These are phyloP conservation scores for Eupeodes latifasciatus DNA, from an alignment of 2,888 invertebrate species.

Conservation along the genomic window DNA sequence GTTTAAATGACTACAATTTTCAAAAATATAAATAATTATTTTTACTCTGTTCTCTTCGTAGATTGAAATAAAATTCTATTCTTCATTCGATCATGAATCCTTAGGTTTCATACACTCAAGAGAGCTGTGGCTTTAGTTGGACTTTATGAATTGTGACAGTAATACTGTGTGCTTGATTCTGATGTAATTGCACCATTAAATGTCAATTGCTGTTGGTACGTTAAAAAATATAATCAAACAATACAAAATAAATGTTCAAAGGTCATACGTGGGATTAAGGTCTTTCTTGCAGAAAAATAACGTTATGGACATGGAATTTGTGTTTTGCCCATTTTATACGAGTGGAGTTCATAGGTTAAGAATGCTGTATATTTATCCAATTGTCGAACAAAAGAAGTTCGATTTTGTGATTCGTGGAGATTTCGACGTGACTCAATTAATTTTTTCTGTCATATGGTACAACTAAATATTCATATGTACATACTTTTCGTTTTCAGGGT, in stretches of 20 bases:
- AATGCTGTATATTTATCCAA: neutral
- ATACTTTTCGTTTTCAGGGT: no score
- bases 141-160: conserved; percentile 46
- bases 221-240: neutral
- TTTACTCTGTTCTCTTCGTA: neutral
- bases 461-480: no score
- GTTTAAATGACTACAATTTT: conserved; percentile 45
- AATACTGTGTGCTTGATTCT: conserved; percentile 18
- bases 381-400: conserved; percentile 13
- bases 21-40: conserved; percentile 16
- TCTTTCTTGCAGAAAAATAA: conserved; percentile 10
- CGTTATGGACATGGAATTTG: neutral
- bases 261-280: conserved; percentile 30
- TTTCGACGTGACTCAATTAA: neutral
- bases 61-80: neutral
- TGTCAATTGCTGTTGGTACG: conserved; percentile 17
- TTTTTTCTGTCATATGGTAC: neutral
- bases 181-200: conserved; percentile 66
- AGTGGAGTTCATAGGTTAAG: conserved; percentile 8
- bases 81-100: neutral
- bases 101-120: neutral
- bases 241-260: conserved; percentile 1
- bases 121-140: conserved; percentile 20
- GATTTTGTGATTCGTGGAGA: conserved; percentile 14
- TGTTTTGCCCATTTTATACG: neutral